Evolutionary conservation across 2,888 invertebrate genomes (phyloP), one percentile per base, ranked within the genome.

Genomic region (Ommatoiulus sabulosus): DNA sequence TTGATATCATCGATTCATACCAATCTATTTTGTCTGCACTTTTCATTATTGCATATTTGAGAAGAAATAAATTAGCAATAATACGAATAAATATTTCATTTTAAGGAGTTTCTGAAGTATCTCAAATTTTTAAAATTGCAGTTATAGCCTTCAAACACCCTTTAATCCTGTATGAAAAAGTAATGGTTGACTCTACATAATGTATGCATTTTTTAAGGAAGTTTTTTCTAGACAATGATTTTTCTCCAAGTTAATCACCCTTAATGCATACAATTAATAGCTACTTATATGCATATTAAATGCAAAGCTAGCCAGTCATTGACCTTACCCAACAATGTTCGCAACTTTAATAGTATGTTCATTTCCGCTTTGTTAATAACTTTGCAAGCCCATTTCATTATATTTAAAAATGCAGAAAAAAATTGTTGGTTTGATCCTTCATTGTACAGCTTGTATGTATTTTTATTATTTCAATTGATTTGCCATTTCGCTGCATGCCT

Each of bases 401-500:
- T 57, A 57, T 57, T 15, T 57, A 10, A 57, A 46, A 57, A 15
- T 57, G 57, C 57, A 57, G 15, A 15, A 57, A 57, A 15, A 57
- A 17, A 15, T 57, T 17, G 57, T 57, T 57, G 57, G 57, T 57
- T 15, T 57, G 57, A 57, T 57, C 57, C 10, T 57, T 57, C 10
- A 15, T 57, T 57, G 57, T 57, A 57, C 57, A 57, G 57, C 17
- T 57, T 57, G 57, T 57, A 57, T 57, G 57, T 57, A 57, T 57
- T 57, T 57, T 57, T 15, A 57, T 57, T 57, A 15, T 57, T 57
- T 46, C 46, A 57, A 15, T 57, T 57, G 57, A 57, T 57, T 57
- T 57, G 57, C 57, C 57, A 57, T 57, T 57, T 57, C 15, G 17
- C 57, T 57, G 57, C 57, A 57, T 57, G 57, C 57, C 57, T 10